Percentiles rank a stretch among this genome's conserved stretches.
Evolutionary conservation across 2,113 vertebrate species (phyloP).

Genomic region (Anguilla rostrata): DNA sequence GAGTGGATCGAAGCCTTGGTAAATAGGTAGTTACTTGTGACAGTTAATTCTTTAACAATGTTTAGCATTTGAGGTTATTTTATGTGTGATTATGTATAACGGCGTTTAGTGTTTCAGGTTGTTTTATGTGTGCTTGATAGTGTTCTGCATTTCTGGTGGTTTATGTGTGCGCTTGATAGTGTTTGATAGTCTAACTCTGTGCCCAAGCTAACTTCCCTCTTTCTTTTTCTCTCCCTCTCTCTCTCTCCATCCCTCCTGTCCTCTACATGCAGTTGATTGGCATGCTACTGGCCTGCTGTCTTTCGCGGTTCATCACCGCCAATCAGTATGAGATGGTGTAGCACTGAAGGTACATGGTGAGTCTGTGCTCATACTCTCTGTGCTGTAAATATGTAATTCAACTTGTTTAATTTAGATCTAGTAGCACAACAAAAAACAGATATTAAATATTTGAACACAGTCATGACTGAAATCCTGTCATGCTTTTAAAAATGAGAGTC

Average conservation of each 20-base stretch:
- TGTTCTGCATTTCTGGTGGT: background rate
- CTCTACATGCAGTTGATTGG: slow-evolving; percentile 82
- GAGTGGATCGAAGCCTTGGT: too few relatives aligned
- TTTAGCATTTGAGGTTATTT: background rate
- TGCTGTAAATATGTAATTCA: background rate
- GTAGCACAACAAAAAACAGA: background rate
- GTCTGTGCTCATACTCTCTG: slow-evolving; percentile 26
- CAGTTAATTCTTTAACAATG: too few relatives aligned
- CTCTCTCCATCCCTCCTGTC: background rate
- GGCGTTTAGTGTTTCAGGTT: too few relatives aligned
- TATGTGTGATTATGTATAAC: background rate
- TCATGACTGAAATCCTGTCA: too few relatives aligned
- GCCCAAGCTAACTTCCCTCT: background rate
- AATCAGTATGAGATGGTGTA: slow-evolving; percentile 99
- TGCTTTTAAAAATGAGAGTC: too few relatives aligned
- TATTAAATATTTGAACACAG: too few relatives aligned
- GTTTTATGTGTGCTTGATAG: background rate
- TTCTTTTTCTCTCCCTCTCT: background rate
- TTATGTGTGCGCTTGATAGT: background rate
- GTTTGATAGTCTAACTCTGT: background rate
- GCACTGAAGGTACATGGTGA: slow-evolving; percentile 71
- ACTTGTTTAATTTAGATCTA: background rate
- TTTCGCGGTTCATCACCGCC: slow-evolving; percentile 98
- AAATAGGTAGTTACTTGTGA: too few relatives aligned
- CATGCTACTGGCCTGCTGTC: slow-evolving; percentile 97